Evolutionary conservation across 2,797 vertebrate species (phyloP).

Genomic region (Chrysocyon brachyurus): DNA sequence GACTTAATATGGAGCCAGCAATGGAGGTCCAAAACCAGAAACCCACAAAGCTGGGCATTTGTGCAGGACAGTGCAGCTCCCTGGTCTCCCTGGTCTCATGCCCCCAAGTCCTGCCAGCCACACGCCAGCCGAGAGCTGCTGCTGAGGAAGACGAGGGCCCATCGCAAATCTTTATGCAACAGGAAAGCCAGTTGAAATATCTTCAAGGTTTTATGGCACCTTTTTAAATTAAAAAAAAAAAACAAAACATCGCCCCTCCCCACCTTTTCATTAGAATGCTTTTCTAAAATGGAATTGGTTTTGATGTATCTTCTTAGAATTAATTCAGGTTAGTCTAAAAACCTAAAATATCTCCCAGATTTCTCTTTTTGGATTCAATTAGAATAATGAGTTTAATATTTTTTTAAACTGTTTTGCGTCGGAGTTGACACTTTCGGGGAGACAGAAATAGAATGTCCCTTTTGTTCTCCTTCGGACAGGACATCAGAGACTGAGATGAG

Average conservation of each 20-base stretch:
- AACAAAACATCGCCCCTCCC: background rate
- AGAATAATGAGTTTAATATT: conserved; percentile 27
- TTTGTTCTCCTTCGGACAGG: background rate
- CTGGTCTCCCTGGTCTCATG: too few relatives aligned
- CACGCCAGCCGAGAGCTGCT: rapidly evolving
- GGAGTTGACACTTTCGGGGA: background rate
- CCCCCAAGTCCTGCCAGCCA: background rate
- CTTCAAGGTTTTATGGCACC: background rate
- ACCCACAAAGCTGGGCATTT: background rate
- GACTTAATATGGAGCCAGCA: conserved; percentile 25
- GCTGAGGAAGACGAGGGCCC: background rate
- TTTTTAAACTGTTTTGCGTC: background rate
- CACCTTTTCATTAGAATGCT: background rate
- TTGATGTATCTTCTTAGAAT: background rate
- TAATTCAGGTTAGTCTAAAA: background rate
- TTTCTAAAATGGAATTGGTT: background rate
- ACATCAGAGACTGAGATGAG: background rate
- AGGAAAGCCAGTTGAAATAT: background rate
- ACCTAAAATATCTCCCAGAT: background rate
- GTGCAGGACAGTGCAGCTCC: rapidly evolving
- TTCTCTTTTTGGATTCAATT: conserved; percentile 31
- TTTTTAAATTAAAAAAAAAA: background rate
- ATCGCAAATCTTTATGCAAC: background rate
- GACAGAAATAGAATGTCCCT: conserved; percentile 21
- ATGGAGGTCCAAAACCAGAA: background rate